phyloP scores from a whole-genome alignment of 1,140 invertebrate species.

The Drosophila yakuba region DNA sequence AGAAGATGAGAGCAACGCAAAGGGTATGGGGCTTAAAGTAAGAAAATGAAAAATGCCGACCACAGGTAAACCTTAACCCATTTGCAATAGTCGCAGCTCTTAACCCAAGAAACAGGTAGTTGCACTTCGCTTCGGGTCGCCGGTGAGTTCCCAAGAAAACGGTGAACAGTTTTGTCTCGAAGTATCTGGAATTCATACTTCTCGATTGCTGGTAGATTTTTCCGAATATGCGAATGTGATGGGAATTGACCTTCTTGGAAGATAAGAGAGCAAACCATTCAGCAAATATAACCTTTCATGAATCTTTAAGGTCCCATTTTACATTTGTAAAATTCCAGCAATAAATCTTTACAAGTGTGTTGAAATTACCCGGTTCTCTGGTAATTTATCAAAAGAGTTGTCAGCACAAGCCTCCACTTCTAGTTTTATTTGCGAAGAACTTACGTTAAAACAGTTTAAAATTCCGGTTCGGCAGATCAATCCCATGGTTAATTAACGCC shows the following conservation, averaged over 20 bases:
- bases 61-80: slow-evolving; percentile 65
- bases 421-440: background rate
- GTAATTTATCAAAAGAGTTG: background rate
- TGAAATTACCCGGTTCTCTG: too few species aligned
- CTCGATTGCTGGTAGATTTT: slow-evolving; percentile 22
- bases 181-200: slow-evolving; percentile 7
- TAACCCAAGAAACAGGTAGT: slow-evolving; percentile 51
- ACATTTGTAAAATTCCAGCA: too few species aligned
- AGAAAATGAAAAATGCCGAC: slow-evolving; percentile 36
- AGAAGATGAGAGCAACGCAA: slow-evolving; percentile 47
- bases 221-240: slow-evolving; percentile 21
- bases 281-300: background rate
- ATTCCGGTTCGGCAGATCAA: slow-evolving; percentile 35
- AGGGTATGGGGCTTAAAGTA: slow-evolving; percentile 33
- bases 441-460: slow-evolving; percentile 17
- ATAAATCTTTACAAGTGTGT: too few species aligned
- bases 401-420: too few species aligned
- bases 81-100: slow-evolving; percentile 35
- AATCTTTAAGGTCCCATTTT: too few species aligned
- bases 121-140: slow-evolving; percentile 1
- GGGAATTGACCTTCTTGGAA: slow-evolving; percentile 23
- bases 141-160: slow-evolving; percentile 21
- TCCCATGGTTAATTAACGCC: slow-evolving; percentile 50
- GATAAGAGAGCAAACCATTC: slow-evolving; percentile 10
- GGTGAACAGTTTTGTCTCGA: slow-evolving; percentile 16